Evolutionary conservation across 2,113 vertebrate genomes (phyloP).

Genomic region (Lampris incognitus): DNA sequence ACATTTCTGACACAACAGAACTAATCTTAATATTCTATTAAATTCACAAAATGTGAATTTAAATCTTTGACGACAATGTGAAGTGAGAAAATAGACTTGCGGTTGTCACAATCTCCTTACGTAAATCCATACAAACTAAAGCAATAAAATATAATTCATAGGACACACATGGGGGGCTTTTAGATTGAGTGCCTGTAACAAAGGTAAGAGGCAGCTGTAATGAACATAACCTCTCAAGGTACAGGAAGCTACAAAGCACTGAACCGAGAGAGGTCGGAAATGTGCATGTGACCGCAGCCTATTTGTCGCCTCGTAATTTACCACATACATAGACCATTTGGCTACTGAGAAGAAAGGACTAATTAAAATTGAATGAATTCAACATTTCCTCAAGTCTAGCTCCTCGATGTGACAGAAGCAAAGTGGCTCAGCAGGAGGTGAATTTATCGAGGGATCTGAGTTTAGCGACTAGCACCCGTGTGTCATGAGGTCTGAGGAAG

Average conservation of each 20-base stretch:
- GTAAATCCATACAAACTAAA: background rate
- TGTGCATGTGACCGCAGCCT: background rate
- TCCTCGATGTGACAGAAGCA: constrained; percentile 21
- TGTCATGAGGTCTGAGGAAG: constrained; percentile 31
- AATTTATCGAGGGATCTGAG: constrained; percentile 18
- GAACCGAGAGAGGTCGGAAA: background rate
- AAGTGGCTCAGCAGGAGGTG: constrained; percentile 26
- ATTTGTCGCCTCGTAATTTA: background rate
- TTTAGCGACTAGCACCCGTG: constrained; percentile 19
- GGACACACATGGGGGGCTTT: background rate
- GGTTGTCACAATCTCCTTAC: background rate
- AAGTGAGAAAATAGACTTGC: background rate
- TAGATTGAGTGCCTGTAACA: background rate
- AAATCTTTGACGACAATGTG: background rate
- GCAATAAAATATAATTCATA: background rate
- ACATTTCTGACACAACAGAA: no score
- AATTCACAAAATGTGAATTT: background rate
- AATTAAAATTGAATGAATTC: constrained; percentile 37
- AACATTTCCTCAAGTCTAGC: constrained; percentile 50
- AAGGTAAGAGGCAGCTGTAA: background rate
- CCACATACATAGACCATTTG: constrained; percentile 5
- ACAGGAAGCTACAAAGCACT: background rate
- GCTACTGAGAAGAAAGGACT: constrained; percentile 3
- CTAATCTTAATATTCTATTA: background rate
- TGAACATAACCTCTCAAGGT: background rate